Evolutionary conservation across 2,113 vertebrate genomes (phyloP), one percentile per base, ranked within the genome.

Genomic region (Equus przewalskii): DNA sequence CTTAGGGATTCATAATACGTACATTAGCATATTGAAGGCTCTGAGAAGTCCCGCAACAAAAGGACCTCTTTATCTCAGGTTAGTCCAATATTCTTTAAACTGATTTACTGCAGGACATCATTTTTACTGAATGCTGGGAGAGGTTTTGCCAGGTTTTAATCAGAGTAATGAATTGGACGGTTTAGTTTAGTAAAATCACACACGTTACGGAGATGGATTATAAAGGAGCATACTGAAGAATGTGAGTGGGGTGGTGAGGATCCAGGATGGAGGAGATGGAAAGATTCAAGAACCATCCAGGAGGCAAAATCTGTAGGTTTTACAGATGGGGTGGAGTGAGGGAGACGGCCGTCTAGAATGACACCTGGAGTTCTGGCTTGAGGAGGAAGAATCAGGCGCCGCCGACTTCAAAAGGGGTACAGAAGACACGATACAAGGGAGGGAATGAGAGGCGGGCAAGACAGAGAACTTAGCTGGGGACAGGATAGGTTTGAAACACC

Each of bases 81-180:
- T 67, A 93, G 51, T 51, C 28, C n/a, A 82, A 60, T 49, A 73
- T 36, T 87, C 78, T 87, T 87, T 0, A 62, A 81, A 82, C 21
- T 85, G 16, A 91, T 72, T 18, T 64, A 81, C 11, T n/a, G 9
- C 15, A 94, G 72, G 54, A 72, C 15, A 67, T 30, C 76, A 92
- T 51, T 81, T 85, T 89, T 44, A 89, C 5, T 69, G 64, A 69
- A 73, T 80, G 21, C 64, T 73, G 51, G 58, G 49, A 82, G 75
- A 97, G 54, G n/a, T 46, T 84, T 80, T 49, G 46, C 79, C 44
- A 69, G 22, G 46, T 87, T 93, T 91, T 94, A 79, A 84, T 62
- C 33, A 62, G 36, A 81, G 8, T 60, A 80, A 49, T 76, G 44
- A 93, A 73, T 13, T 70, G 56, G 33, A 69, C 26, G 36, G 30